phyloP scores from a whole-genome alignment of 2,888 invertebrate genomes.

The Protodeltote pygarga region DNA sequence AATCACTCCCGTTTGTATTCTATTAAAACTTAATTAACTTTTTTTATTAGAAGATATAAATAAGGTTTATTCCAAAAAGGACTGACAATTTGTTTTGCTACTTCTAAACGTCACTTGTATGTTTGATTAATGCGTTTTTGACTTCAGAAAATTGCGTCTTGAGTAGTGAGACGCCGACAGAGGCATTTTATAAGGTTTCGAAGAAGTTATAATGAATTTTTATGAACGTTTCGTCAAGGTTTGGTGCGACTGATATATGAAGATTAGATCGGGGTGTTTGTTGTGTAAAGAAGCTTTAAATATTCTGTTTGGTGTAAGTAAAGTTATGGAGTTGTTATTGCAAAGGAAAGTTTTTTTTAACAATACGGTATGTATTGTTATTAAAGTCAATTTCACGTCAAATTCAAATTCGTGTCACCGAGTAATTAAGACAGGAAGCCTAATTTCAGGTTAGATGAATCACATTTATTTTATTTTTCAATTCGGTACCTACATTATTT shows the following conservation, averaged over 20 bases:
- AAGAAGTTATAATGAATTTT: constrained; percentile 53
- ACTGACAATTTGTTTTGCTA: constrained; percentile 85
- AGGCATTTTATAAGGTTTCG: constrained; percentile 58
- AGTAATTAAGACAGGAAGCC: too few species aligned
- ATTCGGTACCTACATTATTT: too few species aligned
- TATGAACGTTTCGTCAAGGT: constrained; percentile 53
- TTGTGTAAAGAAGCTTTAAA: constrained; percentile 9
- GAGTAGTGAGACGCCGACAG: constrained; percentile 62
- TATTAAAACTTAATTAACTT: constrained; percentile 87
- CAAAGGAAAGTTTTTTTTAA: too few species aligned
- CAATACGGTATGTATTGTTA: too few species aligned
- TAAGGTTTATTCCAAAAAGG: constrained; percentile 74
- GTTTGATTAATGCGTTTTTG: constrained; percentile 83
- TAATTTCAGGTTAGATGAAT: too few species aligned
- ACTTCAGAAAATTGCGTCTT: constrained; percentile 76
- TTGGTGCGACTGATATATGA: constrained; percentile 40
- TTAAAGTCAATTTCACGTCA: too few species aligned
- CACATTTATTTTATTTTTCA: too few species aligned
- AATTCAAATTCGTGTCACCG: too few species aligned
- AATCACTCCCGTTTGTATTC: constrained; percentile 84
- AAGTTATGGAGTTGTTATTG: too few species aligned
- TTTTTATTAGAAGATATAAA: constrained; percentile 80
- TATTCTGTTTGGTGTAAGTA: neutral
- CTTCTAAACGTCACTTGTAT: constrained; percentile 84
- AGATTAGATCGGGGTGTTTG: constrained; percentile 38